Evolutionary conservation across 2,888 invertebrate species (phyloP).

Genomic region (Cerastoderma edule): DNA sequence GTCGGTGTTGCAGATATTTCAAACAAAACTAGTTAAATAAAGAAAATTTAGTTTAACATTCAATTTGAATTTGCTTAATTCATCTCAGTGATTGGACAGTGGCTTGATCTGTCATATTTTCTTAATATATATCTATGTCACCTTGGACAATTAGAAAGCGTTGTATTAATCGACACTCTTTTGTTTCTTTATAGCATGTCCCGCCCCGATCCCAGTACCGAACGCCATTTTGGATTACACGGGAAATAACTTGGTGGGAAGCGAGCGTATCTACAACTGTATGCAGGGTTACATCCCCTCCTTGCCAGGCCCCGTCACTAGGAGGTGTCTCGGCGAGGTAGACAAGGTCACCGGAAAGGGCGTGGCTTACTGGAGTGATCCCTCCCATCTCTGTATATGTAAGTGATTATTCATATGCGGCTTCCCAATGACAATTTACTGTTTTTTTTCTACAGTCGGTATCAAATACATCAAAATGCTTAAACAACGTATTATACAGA

Average conservation of each 20-base stretch:
- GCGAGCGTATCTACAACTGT: conserved; percentile 35
- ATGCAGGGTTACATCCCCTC: conserved; percentile 34
- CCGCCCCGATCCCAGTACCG: conserved; percentile 30
- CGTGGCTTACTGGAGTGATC: conserved; percentile 44
- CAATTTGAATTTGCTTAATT: too few species aligned
- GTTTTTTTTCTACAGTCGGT: too few species aligned
- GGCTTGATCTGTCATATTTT: too few species aligned
- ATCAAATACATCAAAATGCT: too few species aligned
- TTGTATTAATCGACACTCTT: too few species aligned
- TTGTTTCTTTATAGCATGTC: conserved; percentile 38
- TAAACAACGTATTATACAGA: too few species aligned
- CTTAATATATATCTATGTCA: too few species aligned
- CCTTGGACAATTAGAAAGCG: too few species aligned
- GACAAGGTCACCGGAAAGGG: conserved; percentile 21
- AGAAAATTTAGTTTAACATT: too few species aligned
- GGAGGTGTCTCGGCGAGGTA: conserved; percentile 42
- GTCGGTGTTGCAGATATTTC: too few species aligned
- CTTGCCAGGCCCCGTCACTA: conserved; percentile 28
- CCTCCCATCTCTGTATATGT: conserved; percentile 51
- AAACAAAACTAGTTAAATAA: too few species aligned
- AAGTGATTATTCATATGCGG: not conserved
- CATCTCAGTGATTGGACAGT: too few species aligned
- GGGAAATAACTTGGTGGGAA: conserved; percentile 42
- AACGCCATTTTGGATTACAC: conserved; percentile 28
- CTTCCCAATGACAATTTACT: not conserved